Conservation (phyloP, 2,113 vertebrate genomes). For the Syngnathoides biaculeatus region DNA sequence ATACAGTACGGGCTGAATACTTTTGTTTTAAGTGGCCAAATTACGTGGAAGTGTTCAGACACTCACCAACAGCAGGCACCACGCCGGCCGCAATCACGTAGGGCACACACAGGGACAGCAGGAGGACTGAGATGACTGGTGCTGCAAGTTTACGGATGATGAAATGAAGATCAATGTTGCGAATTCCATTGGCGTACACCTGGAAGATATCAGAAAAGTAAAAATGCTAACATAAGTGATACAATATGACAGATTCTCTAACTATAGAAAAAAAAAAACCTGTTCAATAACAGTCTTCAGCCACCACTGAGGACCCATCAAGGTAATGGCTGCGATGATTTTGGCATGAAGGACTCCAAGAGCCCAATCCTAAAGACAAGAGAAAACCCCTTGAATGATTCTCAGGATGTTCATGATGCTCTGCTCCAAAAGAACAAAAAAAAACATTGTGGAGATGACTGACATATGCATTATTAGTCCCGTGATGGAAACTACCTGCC, state of each 20-base stretch:
- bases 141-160: conserved; percentile 93
- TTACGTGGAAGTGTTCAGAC: not conserved
- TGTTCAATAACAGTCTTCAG: conserved; percentile 98
- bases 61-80: conserved; percentile 87
- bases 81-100: conserved; percentile 90
- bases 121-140: conserved; percentile 90
- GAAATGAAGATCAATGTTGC: conserved; percentile 97
- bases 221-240: not conserved
- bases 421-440: not conserved
- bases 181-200: conserved; percentile 98
- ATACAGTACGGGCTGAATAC: not conserved
- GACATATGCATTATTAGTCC: not conserved
- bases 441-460: not conserved
- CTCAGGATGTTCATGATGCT: not conserved
- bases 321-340: conserved; percentile 97
- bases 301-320: conserved; percentile 99
- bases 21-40: not conserved
- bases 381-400: not conserved
- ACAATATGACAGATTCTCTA: not conserved
- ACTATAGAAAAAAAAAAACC: conserved; percentile 55
- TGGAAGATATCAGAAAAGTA: conserved; percentile 22
- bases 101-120: conserved; percentile 91
- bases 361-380: conserved; percentile 86
- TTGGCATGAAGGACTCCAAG: conserved; percentile 98
- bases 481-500: conserved; percentile 80